A percentile compares a stretch with the other conserved stretches of the same genome.
Conservation (phyloP, 2,797 vertebrate genomes). For the Myotis vivesi region DNA sequence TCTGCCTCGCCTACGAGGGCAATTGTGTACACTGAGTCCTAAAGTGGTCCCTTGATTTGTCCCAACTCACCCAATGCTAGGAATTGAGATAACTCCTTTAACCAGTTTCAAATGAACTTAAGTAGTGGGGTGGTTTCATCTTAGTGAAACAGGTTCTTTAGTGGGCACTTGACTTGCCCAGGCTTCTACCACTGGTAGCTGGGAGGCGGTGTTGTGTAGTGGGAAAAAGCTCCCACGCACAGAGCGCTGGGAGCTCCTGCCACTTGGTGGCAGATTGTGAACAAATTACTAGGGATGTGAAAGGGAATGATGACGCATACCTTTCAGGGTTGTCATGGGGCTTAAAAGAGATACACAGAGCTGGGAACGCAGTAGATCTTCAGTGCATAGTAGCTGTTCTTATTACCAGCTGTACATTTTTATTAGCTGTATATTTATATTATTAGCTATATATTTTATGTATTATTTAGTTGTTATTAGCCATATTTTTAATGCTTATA, state of each 20-base stretch:
- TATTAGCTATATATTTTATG: not conserved
- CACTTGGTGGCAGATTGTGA: not conserved
- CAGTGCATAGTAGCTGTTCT: not conserved
- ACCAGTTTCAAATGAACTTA: not conserved
- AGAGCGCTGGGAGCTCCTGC: not conserved
- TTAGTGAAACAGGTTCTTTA: not conserved
- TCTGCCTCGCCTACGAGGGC: not conserved
- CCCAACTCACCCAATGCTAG: not conserved
- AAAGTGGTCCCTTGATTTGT: not conserved
- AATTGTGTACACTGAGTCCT: not conserved
- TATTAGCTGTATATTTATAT: not conserved
- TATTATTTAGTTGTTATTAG: not conserved
- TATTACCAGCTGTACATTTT: not conserved
- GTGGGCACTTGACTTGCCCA: not conserved
- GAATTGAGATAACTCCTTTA: not conserved
- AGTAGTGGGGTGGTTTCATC: not conserved
- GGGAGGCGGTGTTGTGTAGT: constrained; percentile 8
- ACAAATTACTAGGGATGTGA: not conserved
- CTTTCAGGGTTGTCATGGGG: not conserved
- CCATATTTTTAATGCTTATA: not conserved
- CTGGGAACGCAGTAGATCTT: not conserved
- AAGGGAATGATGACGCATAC: not conserved
- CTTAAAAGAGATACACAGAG: not conserved
- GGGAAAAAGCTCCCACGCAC: not conserved
- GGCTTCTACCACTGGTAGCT: not conserved